phyloP scores from a whole-genome alignment of 2,797 vertebrate genomes.

The Prionace glauca region DNA sequence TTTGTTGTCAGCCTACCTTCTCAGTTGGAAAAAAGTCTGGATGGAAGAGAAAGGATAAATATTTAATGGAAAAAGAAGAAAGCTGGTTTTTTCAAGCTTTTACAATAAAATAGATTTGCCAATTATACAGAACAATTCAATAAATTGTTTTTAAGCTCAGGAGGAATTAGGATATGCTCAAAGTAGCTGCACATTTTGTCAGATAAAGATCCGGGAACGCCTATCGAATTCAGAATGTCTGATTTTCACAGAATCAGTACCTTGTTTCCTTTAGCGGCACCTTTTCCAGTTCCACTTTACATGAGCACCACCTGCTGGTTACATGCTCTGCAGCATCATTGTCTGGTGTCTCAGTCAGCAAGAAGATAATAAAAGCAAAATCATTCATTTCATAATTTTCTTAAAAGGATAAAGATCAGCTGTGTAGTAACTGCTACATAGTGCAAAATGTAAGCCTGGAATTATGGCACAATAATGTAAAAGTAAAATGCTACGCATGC shows the following conservation, averaged over 20 bases:
- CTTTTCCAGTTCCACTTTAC: neutral
- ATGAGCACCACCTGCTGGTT: constrained; percentile 20
- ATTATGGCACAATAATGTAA: no score
- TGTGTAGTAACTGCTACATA: neutral
- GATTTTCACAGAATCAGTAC: neutral
- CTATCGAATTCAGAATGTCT: neutral
- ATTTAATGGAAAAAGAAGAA: neutral
- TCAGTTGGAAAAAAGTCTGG: neutral
- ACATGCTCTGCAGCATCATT: neutral
- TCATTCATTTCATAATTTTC: neutral
- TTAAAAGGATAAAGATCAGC: neutral
- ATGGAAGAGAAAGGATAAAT: neutral
- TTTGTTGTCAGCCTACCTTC: neutral
- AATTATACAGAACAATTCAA: neutral
- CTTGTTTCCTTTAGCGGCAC: no score
- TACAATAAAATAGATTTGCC: neutral
- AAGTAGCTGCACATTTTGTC: neutral
- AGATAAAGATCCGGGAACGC: neutral
- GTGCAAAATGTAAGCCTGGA: neutral
- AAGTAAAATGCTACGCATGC: no score
- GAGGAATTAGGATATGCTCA: neutral
- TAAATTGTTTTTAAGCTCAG: neutral
- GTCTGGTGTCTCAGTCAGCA: neutral
- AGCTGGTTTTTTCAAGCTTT: neutral
- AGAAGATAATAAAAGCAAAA: neutral